A percentile compares a stretch with the other conserved stretches of the same genome.
These are phyloP conservation scores for Cercopithecus neglectus DNA, from an alignment of 2,797 vertebrate genomes.

Conservation along the genomic window DNA sequence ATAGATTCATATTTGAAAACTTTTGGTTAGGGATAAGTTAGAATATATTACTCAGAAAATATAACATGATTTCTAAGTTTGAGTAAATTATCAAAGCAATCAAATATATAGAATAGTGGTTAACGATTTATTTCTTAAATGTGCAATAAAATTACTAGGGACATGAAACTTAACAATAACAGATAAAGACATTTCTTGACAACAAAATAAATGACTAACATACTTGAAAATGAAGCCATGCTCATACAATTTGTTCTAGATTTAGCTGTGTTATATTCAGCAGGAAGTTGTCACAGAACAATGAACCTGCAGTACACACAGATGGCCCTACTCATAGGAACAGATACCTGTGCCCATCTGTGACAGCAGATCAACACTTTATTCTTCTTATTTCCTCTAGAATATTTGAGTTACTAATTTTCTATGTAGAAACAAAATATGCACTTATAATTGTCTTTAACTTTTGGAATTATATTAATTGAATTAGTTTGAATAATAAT, in stretches of 20 bases:
- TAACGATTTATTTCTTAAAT: conserved; percentile 35
- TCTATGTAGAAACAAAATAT: neutral
- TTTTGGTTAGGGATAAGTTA: neutral
- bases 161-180: neutral
- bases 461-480: neutral
- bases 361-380: conserved; percentile 61
- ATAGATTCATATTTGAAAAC: conserved; percentile 13
- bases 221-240: conserved; percentile 61
- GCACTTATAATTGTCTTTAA: neutral
- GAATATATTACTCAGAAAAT: conserved; percentile 10
- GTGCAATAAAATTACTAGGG: conserved; percentile 26
- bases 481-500: neutral
- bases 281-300: conserved; percentile 59
- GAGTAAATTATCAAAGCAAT: neutral
- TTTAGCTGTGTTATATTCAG: conserved; percentile 62
- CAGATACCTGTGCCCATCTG: conserved; percentile 41
- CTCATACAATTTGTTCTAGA: conserved; percentile 24
- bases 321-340: conserved; percentile 59
- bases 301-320: conserved; percentile 48
- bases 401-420: conserved; percentile 60
- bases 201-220: conserved; percentile 59
- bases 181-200: neutral
- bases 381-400: conserved; percentile 67
- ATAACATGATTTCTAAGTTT: conserved; percentile 30
- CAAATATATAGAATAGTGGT: neutral